These are phyloP conservation scores for Listrodromus nycthemerus DNA, from an alignment of 2,888 invertebrate genomes.

Conservation along the genomic window DNA sequence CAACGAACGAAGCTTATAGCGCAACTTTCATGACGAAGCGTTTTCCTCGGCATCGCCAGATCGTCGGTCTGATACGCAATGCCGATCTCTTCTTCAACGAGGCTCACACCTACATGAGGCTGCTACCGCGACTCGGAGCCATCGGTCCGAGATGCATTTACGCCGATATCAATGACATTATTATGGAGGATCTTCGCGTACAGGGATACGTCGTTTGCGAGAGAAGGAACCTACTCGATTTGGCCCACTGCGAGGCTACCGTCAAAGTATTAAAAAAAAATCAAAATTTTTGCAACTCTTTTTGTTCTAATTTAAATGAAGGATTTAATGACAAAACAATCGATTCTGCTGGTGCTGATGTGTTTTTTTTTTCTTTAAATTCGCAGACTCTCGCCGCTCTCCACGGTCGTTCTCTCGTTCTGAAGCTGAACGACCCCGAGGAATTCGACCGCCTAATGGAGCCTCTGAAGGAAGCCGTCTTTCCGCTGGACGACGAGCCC, in stretches of 20 bases:
- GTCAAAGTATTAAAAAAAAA: slow-evolving; percentile 68
- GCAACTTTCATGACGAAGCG: slow-evolving; percentile 73
- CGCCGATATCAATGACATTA: slow-evolving; percentile 70
- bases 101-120: slow-evolving; percentile 70
- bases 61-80: slow-evolving; percentile 61
- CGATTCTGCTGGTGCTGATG: neutral
- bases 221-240: slow-evolving; percentile 71
- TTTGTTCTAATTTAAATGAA: neutral
- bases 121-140: slow-evolving; percentile 70
- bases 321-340: neutral
- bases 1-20: slow-evolving; percentile 69
- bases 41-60: slow-evolving; percentile 64
- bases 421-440: slow-evolving; percentile 69
- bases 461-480: slow-evolving; percentile 71
- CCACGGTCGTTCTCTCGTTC: slow-evolving; percentile 74
- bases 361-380: slow-evolving; percentile 9
- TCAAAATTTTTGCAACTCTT: neutral
- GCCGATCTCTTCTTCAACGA: slow-evolving; percentile 73
- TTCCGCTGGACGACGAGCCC: slow-evolving; percentile 66
- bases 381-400: slow-evolving; percentile 74
- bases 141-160: slow-evolving; percentile 72
- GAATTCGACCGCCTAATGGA: slow-evolving; percentile 69
- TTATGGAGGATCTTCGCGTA: slow-evolving; percentile 75
- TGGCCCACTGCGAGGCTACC: slow-evolving; percentile 72
- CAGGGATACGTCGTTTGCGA: slow-evolving; percentile 71